These are phyloP conservation scores for Chlorospingus flavigularis DNA, from an alignment of 2,797 vertebrate genomes.

Conservation along the genomic window DNA sequence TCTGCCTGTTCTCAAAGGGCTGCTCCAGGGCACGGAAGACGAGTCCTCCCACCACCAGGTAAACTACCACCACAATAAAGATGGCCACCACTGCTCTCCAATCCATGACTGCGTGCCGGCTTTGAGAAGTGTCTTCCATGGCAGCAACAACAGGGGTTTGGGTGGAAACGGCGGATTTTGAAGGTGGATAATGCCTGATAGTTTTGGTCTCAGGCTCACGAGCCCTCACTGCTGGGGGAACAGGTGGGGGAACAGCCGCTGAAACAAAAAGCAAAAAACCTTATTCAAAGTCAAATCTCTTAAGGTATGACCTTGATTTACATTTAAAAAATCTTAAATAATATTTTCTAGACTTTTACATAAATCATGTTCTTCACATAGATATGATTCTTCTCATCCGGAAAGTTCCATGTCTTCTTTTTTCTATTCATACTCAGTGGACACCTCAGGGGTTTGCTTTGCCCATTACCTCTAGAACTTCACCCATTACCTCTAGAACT, in stretches of 20 bases:
- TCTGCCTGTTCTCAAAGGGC: constrained; percentile 90
- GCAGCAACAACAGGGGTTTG: constrained; percentile 87
- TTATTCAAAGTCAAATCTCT: not conserved
- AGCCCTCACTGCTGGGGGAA: constrained; percentile 79
- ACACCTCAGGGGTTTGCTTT: not conserved
- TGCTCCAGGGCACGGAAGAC: constrained; percentile 91
- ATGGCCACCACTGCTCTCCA: constrained; percentile 96
- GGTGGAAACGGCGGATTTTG: constrained; percentile 86
- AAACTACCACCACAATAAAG: constrained; percentile 92
- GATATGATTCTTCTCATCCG: not conserved
- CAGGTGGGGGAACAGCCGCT: constrained; percentile 86
- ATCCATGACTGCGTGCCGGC: constrained; percentile 94
- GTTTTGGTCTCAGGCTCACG: constrained; percentile 83
- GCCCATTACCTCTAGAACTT: not conserved
- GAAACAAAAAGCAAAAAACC: constrained; percentile 68
- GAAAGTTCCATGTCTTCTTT: not conserved
- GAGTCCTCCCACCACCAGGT: constrained; percentile 89
- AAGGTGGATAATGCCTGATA: constrained; percentile 78
- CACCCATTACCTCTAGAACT: not conserved
- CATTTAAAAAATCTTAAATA: not conserved
- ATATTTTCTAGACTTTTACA: not conserved
- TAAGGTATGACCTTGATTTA: not conserved
- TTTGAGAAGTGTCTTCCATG: constrained; percentile 84
- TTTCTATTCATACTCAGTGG: not conserved
- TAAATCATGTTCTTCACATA: not conserved